Conservation (phyloP, 1,140 invertebrate genomes). For the Micrasema longulum region DNA sequence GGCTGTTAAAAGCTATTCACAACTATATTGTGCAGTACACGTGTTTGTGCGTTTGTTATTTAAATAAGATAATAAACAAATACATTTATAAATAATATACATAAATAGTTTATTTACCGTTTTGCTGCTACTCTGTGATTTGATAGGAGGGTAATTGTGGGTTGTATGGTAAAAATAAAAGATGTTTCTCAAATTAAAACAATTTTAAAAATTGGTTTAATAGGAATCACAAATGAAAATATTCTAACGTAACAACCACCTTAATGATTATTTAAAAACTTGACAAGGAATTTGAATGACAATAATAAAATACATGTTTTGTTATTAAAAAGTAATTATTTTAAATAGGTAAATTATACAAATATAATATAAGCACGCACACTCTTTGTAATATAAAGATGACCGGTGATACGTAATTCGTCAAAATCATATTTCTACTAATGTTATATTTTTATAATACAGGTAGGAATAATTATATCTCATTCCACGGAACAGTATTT, state of each 20-base stretch:
- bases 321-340: neutral
- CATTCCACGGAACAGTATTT: no score
- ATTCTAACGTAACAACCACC: conserved; percentile 20
- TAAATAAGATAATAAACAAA: conserved; percentile 7
- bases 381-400: neutral
- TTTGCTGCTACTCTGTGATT: conserved; percentile 29
- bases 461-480: no score
- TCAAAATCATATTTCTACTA: no score
- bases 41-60: conserved; percentile 13
- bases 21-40: conserved; percentile 30
- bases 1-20: conserved; percentile 31
- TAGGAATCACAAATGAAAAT: conserved; percentile 41
- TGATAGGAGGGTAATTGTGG: neutral
- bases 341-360: conserved; percentile 9
- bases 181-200: conserved; percentile 26
- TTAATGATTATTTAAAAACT: conserved; percentile 26
- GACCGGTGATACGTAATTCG: no score
- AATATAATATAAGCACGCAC: conserved; percentile 25
- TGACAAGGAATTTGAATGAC: conserved; percentile 17
- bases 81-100: conserved; percentile 16
- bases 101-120: conserved; percentile 30
- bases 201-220: conserved; percentile 44
- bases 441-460: no score
- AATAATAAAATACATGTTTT: conserved; percentile 21
- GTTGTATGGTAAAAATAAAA: conserved; percentile 27